Evolutionary conservation across 92 coral and sea anemone species (phyloP).

Genomic region (Paragorgia papillata): DNA sequence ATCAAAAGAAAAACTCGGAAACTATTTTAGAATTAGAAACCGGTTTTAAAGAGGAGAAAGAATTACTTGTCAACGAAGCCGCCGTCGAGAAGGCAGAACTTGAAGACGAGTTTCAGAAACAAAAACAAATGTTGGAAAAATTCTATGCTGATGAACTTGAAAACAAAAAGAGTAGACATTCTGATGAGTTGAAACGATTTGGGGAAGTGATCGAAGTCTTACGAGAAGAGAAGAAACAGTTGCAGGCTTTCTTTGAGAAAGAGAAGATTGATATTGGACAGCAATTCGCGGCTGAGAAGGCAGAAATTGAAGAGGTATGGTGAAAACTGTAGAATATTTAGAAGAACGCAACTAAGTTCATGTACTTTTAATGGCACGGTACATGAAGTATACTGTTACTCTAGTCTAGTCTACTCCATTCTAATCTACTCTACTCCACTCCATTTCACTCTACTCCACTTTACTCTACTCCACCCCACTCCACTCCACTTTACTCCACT

Average conservation of each 20-base stretch:
- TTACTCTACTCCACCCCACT: constrained; percentile 15
- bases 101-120: constrained; percentile 79
- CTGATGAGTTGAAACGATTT: constrained; percentile 61
- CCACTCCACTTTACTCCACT: constrained; percentile 18
- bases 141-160: constrained; percentile 71
- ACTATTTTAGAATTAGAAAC: constrained; percentile 65
- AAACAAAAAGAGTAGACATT: constrained; percentile 65
- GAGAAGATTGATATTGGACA: constrained; percentile 78
- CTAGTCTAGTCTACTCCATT: neutral
- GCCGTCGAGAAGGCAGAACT: constrained; percentile 80
- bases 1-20: constrained; percentile 8
- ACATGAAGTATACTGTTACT: too few species aligned
- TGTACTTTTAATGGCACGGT: too few species aligned
- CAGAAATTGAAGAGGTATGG: constrained; percentile 67
- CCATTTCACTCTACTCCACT: constrained; percentile 20
- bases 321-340: neutral
- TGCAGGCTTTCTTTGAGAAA: constrained; percentile 80
- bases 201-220: constrained; percentile 66
- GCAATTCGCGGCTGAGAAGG: constrained; percentile 78
- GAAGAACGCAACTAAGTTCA: neutral
- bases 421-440: too few species aligned
- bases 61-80: constrained; percentile 78
- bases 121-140: constrained; percentile 79
- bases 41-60: constrained; percentile 80
- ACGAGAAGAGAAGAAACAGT: constrained; percentile 79